Conservation (phyloP, 1,140 invertebrate genomes). For the Diorhabda carinulata region DNA sequence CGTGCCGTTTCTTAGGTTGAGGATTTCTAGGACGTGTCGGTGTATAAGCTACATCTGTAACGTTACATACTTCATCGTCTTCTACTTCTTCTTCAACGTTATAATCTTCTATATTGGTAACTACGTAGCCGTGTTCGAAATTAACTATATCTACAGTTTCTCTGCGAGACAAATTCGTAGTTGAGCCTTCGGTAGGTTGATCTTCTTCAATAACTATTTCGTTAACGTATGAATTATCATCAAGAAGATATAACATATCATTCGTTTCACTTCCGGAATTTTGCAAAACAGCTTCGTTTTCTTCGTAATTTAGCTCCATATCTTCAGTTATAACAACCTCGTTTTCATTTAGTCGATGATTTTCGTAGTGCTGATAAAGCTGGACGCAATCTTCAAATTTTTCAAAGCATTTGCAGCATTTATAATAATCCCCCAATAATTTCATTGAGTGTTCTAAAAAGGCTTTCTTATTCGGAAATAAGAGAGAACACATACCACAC, state of each 20-base stretch:
- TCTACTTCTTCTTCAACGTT: slow-evolving; percentile 26
- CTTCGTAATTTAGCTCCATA: slow-evolving; percentile 31
- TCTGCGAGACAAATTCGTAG: neutral
- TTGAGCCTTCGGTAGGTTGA: slow-evolving; percentile 9
- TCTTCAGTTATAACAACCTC: slow-evolving; percentile 19
- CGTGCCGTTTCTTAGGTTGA: slow-evolving; percentile 36
- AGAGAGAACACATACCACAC: slow-evolving; percentile 34
- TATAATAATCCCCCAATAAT: slow-evolving; percentile 31
- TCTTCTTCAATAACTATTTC: slow-evolving; percentile 42
- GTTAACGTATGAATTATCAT: slow-evolving; percentile 32
- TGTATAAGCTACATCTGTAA: slow-evolving; percentile 20
- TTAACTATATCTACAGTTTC: slow-evolving; percentile 35
- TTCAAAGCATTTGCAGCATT: slow-evolving; percentile 39
- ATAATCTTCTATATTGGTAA: slow-evolving; percentile 36
- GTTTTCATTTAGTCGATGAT: slow-evolving; percentile 29
- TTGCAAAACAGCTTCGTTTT: slow-evolving; percentile 27
- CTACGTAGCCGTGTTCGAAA: slow-evolving; percentile 44
- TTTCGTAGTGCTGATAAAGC: slow-evolving; percentile 40
- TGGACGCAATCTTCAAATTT: slow-evolving; percentile 35
- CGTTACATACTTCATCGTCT: slow-evolving; percentile 13
- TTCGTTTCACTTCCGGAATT: slow-evolving; percentile 35
- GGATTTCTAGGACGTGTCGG: slow-evolving; percentile 26
- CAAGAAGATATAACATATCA: slow-evolving; percentile 38
- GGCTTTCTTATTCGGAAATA: slow-evolving; percentile 34
- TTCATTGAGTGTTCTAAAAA: slow-evolving; percentile 40